phyloP scores from a whole-genome alignment of 2,888 invertebrate genomes.

The Eupithecia tripunctaria region DNA sequence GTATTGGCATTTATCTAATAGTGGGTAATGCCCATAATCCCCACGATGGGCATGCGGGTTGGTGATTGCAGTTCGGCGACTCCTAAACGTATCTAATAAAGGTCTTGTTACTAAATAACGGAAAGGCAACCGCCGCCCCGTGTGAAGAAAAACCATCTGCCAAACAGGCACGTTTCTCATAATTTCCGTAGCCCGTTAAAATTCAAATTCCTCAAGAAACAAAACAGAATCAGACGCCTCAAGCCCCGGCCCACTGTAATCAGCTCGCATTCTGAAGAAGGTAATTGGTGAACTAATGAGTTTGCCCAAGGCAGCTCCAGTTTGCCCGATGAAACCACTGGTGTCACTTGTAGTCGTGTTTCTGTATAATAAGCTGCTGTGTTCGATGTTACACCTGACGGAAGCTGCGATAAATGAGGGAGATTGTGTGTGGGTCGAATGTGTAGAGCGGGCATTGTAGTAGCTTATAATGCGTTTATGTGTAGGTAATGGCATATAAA shows the following conservation, averaged over 20 bases:
- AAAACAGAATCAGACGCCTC: conserved; percentile 72
- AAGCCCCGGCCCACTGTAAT: conserved; percentile 75
- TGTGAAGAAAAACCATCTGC: conserved; percentile 14
- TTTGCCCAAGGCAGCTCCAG: conserved; percentile 77
- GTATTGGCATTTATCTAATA: no score
- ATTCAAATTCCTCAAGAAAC: conserved; percentile 67
- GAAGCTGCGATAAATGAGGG: conserved; percentile 15
- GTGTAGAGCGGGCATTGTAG: conserved; percentile 5
- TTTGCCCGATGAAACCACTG: conserved; percentile 71
- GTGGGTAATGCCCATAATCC: no score
- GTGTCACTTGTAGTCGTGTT: conserved; percentile 67
- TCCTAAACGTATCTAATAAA: not conserved
- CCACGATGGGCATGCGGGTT: no score
- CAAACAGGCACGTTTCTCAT: conserved; percentile 25
- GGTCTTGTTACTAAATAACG: not conserved
- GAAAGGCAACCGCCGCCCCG: not conserved
- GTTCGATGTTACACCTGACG: conserved; percentile 21
- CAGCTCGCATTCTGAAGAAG: conserved; percentile 77
- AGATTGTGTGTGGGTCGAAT: conserved; percentile 12
- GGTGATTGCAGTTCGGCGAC: no score
- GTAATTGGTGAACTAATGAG: conserved; percentile 81
- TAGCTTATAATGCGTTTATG: not conserved
- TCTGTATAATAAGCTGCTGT: conserved; percentile 27
- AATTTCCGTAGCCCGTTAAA: conserved; percentile 49
- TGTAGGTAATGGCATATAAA: no score